These are phyloP conservation scores for Ceratosolen solmsi DNA, from an alignment of 1,140 invertebrate genomes.

Conservation along the genomic window DNA sequence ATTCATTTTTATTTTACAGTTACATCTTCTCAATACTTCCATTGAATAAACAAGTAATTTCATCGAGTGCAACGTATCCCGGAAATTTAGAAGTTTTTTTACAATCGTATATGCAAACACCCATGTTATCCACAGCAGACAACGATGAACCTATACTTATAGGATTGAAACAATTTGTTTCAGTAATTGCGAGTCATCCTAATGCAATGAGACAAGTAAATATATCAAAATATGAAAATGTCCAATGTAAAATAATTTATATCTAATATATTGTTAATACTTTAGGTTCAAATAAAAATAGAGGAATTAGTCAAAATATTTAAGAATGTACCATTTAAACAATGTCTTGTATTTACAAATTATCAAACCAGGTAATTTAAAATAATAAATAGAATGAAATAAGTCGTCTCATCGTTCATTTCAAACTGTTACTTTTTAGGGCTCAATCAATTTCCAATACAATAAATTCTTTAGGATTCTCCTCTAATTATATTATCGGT, in stretches of 20 bases:
- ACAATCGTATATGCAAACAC: constrained; percentile 85
- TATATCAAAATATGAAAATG: not conserved
- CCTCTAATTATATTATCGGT: constrained; percentile 82
- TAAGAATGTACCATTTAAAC: constrained; percentile 83
- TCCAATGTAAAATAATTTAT: not conserved
- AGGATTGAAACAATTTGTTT: constrained; percentile 85
- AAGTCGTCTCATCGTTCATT: too few relatives aligned
- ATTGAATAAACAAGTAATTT: constrained; percentile 89
- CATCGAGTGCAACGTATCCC: constrained; percentile 95
- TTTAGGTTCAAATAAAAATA: constrained; percentile 78
- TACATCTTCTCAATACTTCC: constrained; percentile 84
- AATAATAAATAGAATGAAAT: not conserved
- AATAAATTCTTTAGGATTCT: constrained; percentile 81
- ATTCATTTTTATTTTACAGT: constrained; percentile 70
- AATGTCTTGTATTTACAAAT: constrained; percentile 93
- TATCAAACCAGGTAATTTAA: constrained; percentile 80
- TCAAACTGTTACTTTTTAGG: constrained; percentile 63
- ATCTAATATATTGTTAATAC: constrained; percentile 52
- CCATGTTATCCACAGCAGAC: constrained; percentile 81
- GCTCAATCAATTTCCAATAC: constrained; percentile 83
- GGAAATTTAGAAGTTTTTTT: constrained; percentile 83
- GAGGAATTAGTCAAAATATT: constrained; percentile 82
- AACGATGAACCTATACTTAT: constrained; percentile 78
- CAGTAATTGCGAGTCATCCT: constrained; percentile 75
- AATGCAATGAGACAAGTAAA: constrained; percentile 78